Evolutionary conservation across 2,113 vertebrate species (phyloP), one percentile per base, ranked within the genome.

Genomic region (Laticauda laticaudata): DNA sequence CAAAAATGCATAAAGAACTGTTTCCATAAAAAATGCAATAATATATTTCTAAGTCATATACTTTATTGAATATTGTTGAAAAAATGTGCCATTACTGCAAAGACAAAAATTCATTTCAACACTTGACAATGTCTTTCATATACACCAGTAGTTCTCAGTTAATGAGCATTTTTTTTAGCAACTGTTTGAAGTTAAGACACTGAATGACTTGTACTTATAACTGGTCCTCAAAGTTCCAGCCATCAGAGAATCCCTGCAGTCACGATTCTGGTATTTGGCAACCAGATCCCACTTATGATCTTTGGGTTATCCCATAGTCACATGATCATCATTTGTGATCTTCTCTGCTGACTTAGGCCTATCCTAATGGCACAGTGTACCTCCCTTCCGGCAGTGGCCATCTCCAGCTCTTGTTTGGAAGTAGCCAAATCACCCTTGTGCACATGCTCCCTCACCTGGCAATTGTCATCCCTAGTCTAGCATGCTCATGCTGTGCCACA

Each of bases 1-100:
- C 8, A 85, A 92, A 88, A 95, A 43, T 2, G 7, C 57, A 15
- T 11, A 92, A 91, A 75, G 94, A 94, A 57, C 45, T 11, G 56
- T 23, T 94, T 7, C 15, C 6, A 8, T 81, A 34, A 34, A 75
- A n/a, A n/a, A 15, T 45, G 56, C 14, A 94, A 5, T 1, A 86
- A 86, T 94, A 94, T 2, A 86, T 87, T 29, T 14, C 9, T 59
- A 81, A 75, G 2, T 51, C n/a, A 88, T 26, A 88, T n/a, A 5
- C 29, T 1, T 0, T 21, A 81, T 18, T 48, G 12, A 93, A 59
- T 90, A 86, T 56, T 90, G 54, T 59, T 90, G 54, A 93, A 86
- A 51, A 34, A 88, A 11, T 86, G 48, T 85, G 54, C 29, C 5
- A 24, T 45, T 45, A 43, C n/a, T 55, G 56, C 29, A 12, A 85